Evolutionary conservation across 2,888 invertebrate genomes (phyloP).

Genomic region (Standfussiana lucernea): DNA sequence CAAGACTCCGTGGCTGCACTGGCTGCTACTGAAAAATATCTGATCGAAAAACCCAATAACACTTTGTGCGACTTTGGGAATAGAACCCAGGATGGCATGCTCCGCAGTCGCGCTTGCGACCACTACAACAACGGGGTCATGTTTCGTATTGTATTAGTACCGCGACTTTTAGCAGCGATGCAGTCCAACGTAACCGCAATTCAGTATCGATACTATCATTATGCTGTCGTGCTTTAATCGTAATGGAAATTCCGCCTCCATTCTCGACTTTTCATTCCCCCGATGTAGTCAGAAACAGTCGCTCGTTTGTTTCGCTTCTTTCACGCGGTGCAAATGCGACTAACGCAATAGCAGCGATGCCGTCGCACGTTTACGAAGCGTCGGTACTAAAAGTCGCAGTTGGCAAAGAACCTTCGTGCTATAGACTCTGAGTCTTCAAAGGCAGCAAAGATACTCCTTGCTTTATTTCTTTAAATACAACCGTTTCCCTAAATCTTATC

Average conservation of each 20-base stretch:
- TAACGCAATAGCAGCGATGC: background rate
- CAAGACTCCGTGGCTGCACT: no score
- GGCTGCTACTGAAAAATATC: no score
- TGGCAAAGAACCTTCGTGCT: background rate
- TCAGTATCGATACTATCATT: background rate
- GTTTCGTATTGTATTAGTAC: no score
- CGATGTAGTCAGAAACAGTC: background rate
- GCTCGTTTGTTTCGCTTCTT: background rate
- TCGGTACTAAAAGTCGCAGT: background rate
- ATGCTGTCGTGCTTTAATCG: background rate
- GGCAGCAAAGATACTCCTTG: background rate
- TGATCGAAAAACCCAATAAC: no score
- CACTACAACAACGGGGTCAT: no score
- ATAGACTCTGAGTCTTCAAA: background rate
- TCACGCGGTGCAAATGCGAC: background rate
- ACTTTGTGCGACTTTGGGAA: no score
- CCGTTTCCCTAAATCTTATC: constrained; percentile 1
- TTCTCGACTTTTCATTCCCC: background rate
- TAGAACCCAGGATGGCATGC: no score
- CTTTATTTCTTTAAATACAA: background rate
- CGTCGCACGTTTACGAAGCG: background rate
- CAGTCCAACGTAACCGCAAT: background rate
- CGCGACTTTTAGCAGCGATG: no score
- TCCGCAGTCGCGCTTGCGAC: no score
- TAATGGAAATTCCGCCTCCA: background rate